Evolutionary conservation across 2,888 invertebrate species (phyloP), one percentile per base, ranked within the genome.

Genomic region (Unio delphinus): DNA sequence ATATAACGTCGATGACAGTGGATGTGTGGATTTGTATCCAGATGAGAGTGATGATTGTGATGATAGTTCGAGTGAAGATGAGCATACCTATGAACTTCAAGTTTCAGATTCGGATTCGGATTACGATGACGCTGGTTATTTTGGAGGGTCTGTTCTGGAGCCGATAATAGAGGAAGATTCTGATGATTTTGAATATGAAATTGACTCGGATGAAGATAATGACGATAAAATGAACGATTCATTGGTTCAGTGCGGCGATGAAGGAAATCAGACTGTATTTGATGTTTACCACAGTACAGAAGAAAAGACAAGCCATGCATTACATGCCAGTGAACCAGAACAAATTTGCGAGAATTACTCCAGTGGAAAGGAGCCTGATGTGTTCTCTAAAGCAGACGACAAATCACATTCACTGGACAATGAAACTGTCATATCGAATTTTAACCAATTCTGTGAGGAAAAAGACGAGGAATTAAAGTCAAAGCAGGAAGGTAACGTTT

Each of bases 81-180:
- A 84, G 54, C 81, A 85, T 28, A 75, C 80, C 34, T 85, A 75
- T 64, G 77, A 77, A 69, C 72, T 76, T 17, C 73, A 76, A 55
- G 68, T 70, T 34, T 72, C 70, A 3, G 76, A 77, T 64, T 73
- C 72, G 17, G 69, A 68, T 57, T 71, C 72, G 59, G 71, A 73
- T 30, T 68, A 68, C 26, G 76, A 76, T 15, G 68, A 71, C 30
- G 73, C 64, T 34, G 62, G 64, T 8, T 78, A 73, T 64, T 77
- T 65, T 60, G 77, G 74, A 54, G 73, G 75, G 5, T 75, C 70
- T 15, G 28, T 75, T 4, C 61, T 87, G 55, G 87, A 86, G 65
- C 83, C 87, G 0, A 87, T 87, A 7, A 80, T 84, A 66, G 87
- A 87, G 65, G 87, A 86, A 61, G 82, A 80, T 67, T 80, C 82